Evolutionary conservation across 2,888 invertebrate genomes (phyloP).

Genomic region (Rhyacophila evoluta): DNA sequence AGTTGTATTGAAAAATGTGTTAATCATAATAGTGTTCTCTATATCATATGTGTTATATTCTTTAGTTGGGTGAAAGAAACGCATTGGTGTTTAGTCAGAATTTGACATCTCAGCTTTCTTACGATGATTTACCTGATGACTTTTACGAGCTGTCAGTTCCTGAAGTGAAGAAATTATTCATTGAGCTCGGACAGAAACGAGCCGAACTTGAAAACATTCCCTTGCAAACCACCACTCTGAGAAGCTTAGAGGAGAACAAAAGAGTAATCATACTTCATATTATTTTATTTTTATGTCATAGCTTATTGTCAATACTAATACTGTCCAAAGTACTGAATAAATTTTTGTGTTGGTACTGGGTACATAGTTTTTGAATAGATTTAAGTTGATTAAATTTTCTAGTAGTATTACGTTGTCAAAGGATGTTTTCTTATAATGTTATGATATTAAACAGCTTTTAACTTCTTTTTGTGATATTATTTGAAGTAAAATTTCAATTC

Average conservation of each 20-base stretch:
- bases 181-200: conserved; percentile 77
- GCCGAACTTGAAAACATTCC: conserved; percentile 79
- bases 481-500: too few relatives aligned
- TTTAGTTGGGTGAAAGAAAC: conserved; percentile 79
- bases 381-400: too few relatives aligned
- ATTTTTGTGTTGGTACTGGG: too few relatives aligned
- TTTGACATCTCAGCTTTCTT: conserved; percentile 67
- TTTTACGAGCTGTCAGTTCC: conserved; percentile 89
- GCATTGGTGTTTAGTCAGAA: conserved; percentile 80
- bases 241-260: conserved; percentile 72
- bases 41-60: conserved; percentile 49
- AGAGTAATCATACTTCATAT: conserved; percentile 55
- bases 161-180: conserved; percentile 82
- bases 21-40: too few relatives aligned
- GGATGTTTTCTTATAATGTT: too few relatives aligned
- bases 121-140: conserved; percentile 84
- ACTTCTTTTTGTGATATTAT: too few relatives aligned
- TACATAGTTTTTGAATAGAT: too few relatives aligned
- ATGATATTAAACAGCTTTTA: too few relatives aligned
- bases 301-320: too few relatives aligned
- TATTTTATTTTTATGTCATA: background rate
- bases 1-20: too few relatives aligned
- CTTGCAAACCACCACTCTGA: conserved; percentile 75
- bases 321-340: too few relatives aligned
- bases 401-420: too few relatives aligned